Evolutionary conservation across 2,797 vertebrate genomes (phyloP).

Genomic region (Halcyon chelicuti): DNA sequence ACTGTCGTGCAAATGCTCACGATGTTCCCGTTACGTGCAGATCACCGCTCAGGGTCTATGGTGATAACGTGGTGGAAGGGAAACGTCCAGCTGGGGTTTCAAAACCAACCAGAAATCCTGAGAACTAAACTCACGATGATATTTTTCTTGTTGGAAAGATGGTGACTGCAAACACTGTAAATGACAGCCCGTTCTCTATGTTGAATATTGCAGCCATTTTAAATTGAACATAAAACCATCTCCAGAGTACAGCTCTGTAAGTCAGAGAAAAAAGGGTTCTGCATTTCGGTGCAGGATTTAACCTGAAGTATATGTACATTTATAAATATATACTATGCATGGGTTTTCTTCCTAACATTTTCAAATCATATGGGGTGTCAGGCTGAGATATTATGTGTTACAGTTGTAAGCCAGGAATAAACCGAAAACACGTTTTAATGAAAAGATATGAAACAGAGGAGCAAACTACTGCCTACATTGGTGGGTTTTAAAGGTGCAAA

Average conservation of each 20-base stretch:
- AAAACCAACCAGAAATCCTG: background rate
- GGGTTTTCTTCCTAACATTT: background rate
- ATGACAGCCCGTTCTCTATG: fast-evolving
- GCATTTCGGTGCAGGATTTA: background rate
- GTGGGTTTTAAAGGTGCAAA: background rate
- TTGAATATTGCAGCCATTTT: background rate
- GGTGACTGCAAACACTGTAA: background rate
- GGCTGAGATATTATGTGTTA: slow-evolving; percentile 30
- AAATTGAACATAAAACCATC: background rate
- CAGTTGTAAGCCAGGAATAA: background rate
- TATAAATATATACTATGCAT: slow-evolving; percentile 1
- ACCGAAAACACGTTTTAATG: slow-evolving; percentile 5
- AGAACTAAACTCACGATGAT: background rate
- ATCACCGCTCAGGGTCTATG: background rate
- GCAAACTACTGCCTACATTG: background rate
- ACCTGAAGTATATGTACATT: background rate
- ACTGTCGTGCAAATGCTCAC: background rate
- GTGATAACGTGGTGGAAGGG: background rate
- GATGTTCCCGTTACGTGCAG: background rate
- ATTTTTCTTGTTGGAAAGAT: background rate
- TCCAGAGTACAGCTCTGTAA: background rate
- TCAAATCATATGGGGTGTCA: slow-evolving; percentile 5
- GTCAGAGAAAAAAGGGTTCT: background rate
- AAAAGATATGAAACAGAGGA: background rate
- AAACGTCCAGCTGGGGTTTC: background rate